A percentile compares a stretch with the other conserved stretches of the same genome.
Conservation (phyloP, 2,888 invertebrate species). For the Conomelus anceps region DNA sequence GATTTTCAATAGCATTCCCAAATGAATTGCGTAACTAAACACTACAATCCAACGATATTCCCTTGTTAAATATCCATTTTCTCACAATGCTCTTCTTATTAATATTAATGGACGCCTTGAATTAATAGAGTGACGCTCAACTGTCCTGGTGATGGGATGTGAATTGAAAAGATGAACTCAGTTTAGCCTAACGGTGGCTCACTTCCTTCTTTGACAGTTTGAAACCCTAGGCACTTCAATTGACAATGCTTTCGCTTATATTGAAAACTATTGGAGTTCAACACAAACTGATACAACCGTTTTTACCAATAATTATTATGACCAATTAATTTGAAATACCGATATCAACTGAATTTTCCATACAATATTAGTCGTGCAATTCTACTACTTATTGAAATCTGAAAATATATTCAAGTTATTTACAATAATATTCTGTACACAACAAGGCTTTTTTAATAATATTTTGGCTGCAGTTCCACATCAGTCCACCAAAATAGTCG, state of each 20-base stretch:
- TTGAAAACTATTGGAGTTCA: not conserved
- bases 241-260: not conserved
- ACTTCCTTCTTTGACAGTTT: not conserved
- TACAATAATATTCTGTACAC: too few species aligned
- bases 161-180: not conserved
- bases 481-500: too few species aligned
- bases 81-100: not conserved
- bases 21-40: not conserved
- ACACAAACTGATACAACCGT: not conserved
- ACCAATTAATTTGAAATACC: not conserved
- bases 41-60: not conserved
- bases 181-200: not conserved
- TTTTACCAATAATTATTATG: too few species aligned
- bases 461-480: too few species aligned
- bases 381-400: too few species aligned
- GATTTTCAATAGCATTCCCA: not conserved
- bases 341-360: not conserved
- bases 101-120: not conserved
- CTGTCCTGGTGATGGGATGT: not conserved
- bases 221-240: not conserved
- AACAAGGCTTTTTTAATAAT: too few species aligned
- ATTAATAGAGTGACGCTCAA: not conserved
- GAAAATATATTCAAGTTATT: too few species aligned
- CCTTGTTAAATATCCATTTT: not conserved
- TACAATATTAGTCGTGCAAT: too few species aligned